Conservation (phyloP, 2,113 vertebrate genomes). For the Rostratula benghalensis region DNA sequence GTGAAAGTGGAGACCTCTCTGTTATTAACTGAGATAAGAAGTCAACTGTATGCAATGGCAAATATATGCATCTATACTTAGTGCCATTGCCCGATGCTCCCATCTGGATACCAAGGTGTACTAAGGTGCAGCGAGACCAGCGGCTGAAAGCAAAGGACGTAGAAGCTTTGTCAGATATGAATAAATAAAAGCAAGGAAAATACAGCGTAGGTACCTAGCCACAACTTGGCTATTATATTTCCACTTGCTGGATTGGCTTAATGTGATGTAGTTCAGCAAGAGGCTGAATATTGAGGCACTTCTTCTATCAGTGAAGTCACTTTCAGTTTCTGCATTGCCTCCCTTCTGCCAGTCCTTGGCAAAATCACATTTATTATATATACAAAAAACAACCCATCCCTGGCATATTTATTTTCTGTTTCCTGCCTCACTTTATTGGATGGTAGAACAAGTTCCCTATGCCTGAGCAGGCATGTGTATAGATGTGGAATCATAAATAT, state of each 20-base stretch:
- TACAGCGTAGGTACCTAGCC: not conserved
- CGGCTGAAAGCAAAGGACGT: not conserved
- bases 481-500: not conserved
- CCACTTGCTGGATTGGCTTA: not conserved
- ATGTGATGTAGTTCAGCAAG: not conserved
- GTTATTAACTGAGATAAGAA: not conserved
- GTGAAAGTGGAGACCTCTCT: not conserved
- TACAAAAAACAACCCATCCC: not conserved
- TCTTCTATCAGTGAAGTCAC: not conserved
- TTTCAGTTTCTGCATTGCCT: constrained; percentile 37
- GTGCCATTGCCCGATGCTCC: not conserved
- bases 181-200: not conserved
- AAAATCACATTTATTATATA: constrained; percentile 35
- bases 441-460: not conserved
- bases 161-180: not conserved
- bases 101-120: rapidly evolving
- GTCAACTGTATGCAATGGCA: not conserved
- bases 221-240: constrained; percentile 2
- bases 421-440: not conserved
- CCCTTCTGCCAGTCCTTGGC: not conserved
- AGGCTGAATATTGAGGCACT: not conserved
- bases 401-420: not conserved
- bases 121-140: not conserved
- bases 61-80: not conserved
- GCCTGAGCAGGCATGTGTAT: not conserved